Base-by-base conservation (phyloP, 2,797 vertebrate genomes). In the Allobates femoralis region DNA sequence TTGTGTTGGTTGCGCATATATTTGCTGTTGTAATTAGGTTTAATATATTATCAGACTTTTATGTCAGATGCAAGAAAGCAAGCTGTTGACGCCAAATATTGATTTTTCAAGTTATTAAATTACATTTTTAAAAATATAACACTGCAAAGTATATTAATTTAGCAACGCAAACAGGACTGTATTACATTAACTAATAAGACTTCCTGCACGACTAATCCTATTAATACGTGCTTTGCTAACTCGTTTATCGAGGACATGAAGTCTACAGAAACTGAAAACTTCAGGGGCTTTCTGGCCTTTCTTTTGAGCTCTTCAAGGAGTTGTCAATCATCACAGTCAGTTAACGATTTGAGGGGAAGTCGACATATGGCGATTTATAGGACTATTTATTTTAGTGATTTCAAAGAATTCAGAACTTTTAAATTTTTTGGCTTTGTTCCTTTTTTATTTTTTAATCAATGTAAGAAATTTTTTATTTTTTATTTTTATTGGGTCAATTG, bases 131-230 rank as follows among this genome's bases (percentile, higher is more conserved):
- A 81, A 86, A 86, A 86, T 81, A 86, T 86, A 64, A 78, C 80
- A 58, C 71, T 67, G 85, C 60, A 77, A 69, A 82, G 28, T 83
- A 62, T n/a, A 86, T 86, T 86, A 86, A 77, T 86, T 75, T 67
- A 77, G 32, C 73, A 77, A 86, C 66, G 73, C 30, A 81, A 66
- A 86, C 23, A n/a, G 64, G 46, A 26, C 66, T 67, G 12, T 78
- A 86, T 86, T 83, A 30, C 32, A 86, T 86, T 86, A 77, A 56
- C 51, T 66, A 69, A 78, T 82, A 56, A 67, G 69, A 78, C 79
- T 86, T 86, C 80, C 79, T 86, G 73, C n/a, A 55, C 67, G 10
- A 18, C 56, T 86, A 86, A 82, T 55, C 32, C 32, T 51, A 81
- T 86, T 81, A 82, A 58, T 81, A n/a, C 30, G 46, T 21, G 58